A percentile compares a stretch with the other conserved stretches of the same genome.
Conservation (phyloP, 1,140 invertebrate species). For the Habropoda laboriosa region DNA sequence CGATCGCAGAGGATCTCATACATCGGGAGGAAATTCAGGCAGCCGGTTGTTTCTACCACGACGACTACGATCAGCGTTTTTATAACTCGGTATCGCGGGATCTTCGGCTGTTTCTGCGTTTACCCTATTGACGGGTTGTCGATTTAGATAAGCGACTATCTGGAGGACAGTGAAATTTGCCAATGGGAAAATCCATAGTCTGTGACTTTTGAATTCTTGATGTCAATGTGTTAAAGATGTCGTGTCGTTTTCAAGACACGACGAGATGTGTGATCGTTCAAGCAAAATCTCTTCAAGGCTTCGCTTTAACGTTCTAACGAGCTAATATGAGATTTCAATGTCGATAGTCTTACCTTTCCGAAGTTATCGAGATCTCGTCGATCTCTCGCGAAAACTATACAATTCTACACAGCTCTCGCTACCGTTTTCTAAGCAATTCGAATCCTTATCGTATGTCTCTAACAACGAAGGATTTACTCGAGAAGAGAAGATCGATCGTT, state of each 20-base stretch:
- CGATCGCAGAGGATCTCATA: not conserved
- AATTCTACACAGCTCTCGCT: not conserved
- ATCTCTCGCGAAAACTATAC: not conserved
- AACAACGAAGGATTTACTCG: not conserved
- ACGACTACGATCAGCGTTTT: not conserved
- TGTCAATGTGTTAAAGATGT: no score
- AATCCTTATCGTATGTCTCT: not conserved
- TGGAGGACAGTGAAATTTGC: not conserved
- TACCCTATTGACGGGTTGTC: not conserved
- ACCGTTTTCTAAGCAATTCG: not conserved
- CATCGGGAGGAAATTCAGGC: not conserved
- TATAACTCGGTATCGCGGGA: not conserved
- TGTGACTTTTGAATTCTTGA: no score
- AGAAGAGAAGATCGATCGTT: not conserved
- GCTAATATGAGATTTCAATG: not conserved
- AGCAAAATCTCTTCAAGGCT: no score
- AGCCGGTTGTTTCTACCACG: not conserved
- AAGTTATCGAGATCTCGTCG: conserved; percentile 4
- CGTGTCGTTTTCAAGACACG: no score
- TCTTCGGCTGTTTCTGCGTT: not conserved
- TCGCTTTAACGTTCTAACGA: no score
- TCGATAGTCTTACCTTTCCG: not conserved
- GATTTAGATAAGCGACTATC: not conserved
- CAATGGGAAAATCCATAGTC: no score
- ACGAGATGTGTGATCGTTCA: not conserved